Evolutionary conservation across 2,797 vertebrate species (phyloP).

Genomic region (Argyrosomus regius): DNA sequence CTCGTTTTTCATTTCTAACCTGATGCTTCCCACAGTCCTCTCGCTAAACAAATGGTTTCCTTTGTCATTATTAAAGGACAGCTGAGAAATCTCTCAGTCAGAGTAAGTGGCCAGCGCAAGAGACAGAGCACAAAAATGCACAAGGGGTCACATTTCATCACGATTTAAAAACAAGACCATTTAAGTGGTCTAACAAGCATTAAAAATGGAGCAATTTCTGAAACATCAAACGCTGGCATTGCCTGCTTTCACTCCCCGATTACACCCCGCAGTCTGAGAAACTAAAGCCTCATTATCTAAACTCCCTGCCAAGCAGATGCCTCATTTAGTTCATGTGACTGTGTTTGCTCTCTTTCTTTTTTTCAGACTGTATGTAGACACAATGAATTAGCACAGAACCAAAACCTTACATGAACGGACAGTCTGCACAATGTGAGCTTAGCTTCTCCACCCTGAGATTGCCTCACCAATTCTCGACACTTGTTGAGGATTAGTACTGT

Average conservation of each 20-base stretch:
- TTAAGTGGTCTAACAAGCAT: slow-evolving; percentile 44
- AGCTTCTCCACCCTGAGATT: slow-evolving; percentile 37
- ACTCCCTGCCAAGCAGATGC: slow-evolving; percentile 65
- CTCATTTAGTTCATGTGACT: slow-evolving; percentile 74
- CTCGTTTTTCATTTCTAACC: slow-evolving; percentile 41
- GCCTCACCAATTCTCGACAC: slow-evolving; percentile 45
- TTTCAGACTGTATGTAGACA: slow-evolving; percentile 45
- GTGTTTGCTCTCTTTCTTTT: slow-evolving; percentile 46
- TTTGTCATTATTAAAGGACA: slow-evolving; percentile 69
- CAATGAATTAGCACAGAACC: slow-evolving; percentile 36
- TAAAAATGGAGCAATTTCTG: slow-evolving; percentile 36
- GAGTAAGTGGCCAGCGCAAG: slow-evolving; percentile 22
- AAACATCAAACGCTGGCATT: slow-evolving; percentile 49
- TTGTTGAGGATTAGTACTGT: slow-evolving; percentile 63
- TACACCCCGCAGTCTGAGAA: slow-evolving; percentile 54
- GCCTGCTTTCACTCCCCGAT: slow-evolving; percentile 61
- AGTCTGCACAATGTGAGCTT: slow-evolving; percentile 22
- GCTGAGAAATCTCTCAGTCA: slow-evolving; percentile 71
- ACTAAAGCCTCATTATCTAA: slow-evolving; percentile 71
- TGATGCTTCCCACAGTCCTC: slow-evolving; percentile 48
- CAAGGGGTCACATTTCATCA: slow-evolving; percentile 44
- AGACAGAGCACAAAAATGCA: slow-evolving; percentile 41
- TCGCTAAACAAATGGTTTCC: slow-evolving; percentile 70
- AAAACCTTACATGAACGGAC: slow-evolving; percentile 14
- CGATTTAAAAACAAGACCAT: slow-evolving; percentile 46